Evolutionary conservation across 1,140 invertebrate species (phyloP), one percentile per base, ranked within the genome.

Genomic region (Eumaeus atala): DNA sequence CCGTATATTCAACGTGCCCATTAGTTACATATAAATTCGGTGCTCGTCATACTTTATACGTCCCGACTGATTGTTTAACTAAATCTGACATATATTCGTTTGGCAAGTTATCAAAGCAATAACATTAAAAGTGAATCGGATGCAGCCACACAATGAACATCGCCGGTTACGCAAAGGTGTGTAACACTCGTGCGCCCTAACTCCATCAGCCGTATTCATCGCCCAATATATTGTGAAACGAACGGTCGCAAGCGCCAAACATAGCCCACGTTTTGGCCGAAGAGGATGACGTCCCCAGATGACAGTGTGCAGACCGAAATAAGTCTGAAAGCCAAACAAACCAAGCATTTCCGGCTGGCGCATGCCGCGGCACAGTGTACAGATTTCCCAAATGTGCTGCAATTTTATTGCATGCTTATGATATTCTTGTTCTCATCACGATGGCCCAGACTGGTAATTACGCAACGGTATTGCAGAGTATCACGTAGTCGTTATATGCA

Each of bases 241-340:
- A 53, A 48, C 64, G 63, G 65, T 59, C 70, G 37, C 60, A 70
- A 70, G 62, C 61, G 69, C 73, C 64, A 77, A 74, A 59, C 62
- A 57, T 64, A 59, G 54, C 58, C 66, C 60, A 38, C 47, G n/a
- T 48, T 58, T 47, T 50, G 54, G 38, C 37, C 64, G 59, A 58
- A 66, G 55, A 77, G 74, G 74, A 77, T 77, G 75, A 80, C 72
- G 71, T 69, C 66, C 74, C 65, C 69, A 76, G 71, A 76, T 79
- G 74, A 83, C 79, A 80, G 67, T 61, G 65, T 57, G 61, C 62
- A 69, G 66, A 74, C 73, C 72, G 66, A 86, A 84, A 86, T 86
- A 86, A 84, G 75, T 82, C 67, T 72, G 80, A 74, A 80, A 74
- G 56, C 71, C 73, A 81, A 81, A 86, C 74, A 86, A 78, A 77